Evolutionary conservation across 2,113 vertebrate species (phyloP).

Genomic region (Nesoenas mayeri): DNA sequence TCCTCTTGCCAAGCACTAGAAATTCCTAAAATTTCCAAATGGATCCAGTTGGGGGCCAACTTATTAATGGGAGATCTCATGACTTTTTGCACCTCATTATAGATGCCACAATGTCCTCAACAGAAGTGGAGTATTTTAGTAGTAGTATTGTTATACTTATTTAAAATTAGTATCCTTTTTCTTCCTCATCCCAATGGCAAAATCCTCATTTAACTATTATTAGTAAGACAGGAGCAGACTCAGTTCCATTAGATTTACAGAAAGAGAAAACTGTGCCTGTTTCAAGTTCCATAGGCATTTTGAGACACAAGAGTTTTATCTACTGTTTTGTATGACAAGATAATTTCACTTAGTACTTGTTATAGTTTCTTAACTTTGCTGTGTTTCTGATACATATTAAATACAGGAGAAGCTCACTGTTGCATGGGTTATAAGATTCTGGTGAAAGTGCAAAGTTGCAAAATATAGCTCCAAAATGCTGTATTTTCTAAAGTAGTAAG

Average conservation of each 20-base stretch:
- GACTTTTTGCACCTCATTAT: background rate
- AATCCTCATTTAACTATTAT: background rate
- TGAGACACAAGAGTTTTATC: background rate
- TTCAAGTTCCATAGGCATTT: background rate
- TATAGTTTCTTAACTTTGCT: background rate
- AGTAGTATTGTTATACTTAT: background rate
- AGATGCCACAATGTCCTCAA: background rate
- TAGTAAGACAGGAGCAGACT: background rate
- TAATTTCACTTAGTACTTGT: background rate
- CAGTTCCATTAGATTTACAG: background rate
- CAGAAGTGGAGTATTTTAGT: background rate
- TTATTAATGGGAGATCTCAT: conserved; percentile 2
- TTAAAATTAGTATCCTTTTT: background rate
- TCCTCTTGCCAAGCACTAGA: background rate
- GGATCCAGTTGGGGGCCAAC: background rate
- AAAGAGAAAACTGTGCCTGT: background rate
- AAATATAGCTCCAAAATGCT: background rate
- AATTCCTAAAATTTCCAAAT: conserved; percentile 44
- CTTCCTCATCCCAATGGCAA: background rate
- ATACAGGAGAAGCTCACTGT: background rate
- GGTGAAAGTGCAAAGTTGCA: background rate
- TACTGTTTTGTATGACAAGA: background rate
- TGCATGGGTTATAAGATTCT: background rate
- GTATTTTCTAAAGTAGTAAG: background rate
- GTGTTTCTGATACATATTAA: conserved; percentile 2